A percentile compares a stretch with the other conserved stretches of the same genome.
Evolutionary conservation across 2,797 vertebrate genomes (phyloP).

Genomic region (Sus cebifrons): DNA sequence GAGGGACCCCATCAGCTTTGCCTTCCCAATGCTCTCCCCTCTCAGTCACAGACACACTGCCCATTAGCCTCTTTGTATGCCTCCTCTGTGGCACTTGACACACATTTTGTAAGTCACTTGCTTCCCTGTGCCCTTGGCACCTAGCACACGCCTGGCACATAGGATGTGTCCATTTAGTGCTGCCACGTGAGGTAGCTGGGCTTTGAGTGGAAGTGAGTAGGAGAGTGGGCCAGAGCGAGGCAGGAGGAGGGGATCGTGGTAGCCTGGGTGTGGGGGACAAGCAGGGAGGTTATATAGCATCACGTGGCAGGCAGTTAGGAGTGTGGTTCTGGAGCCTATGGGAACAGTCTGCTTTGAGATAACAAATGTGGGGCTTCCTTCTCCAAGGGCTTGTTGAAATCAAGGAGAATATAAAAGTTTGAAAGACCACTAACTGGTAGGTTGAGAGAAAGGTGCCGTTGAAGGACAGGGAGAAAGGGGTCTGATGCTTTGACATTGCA

Average conservation of each 20-base stretch:
- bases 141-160: neutral
- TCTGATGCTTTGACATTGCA: rapidly evolving
- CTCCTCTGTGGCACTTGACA: neutral
- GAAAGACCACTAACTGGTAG: neutral
- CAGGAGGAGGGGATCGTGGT: rapidly evolving
- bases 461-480: neutral
- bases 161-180: neutral
- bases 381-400: neutral
- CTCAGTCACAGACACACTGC: neutral
- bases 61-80: neutral
- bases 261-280: rapidly evolving
- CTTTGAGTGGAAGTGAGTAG: neutral
- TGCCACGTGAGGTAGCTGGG: neutral
- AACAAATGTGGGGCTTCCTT: neutral
- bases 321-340: rapidly evolving
- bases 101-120: neutral
- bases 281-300: rapidly evolving
- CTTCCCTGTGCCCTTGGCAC: neutral
- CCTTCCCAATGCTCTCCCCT: rapidly evolving
- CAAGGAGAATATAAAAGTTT: neutral
- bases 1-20: neutral
- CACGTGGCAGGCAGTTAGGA: rapidly evolving
- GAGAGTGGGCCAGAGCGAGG: rapidly evolving
- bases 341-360: neutral
- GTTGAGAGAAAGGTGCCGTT: neutral